Percentiles rank a stretch among this genome's conserved stretches.
These are phyloP conservation scores for Chironomus riparius DNA, from an alignment of 2,888 invertebrate genomes.

Conservation along the genomic window DNA sequence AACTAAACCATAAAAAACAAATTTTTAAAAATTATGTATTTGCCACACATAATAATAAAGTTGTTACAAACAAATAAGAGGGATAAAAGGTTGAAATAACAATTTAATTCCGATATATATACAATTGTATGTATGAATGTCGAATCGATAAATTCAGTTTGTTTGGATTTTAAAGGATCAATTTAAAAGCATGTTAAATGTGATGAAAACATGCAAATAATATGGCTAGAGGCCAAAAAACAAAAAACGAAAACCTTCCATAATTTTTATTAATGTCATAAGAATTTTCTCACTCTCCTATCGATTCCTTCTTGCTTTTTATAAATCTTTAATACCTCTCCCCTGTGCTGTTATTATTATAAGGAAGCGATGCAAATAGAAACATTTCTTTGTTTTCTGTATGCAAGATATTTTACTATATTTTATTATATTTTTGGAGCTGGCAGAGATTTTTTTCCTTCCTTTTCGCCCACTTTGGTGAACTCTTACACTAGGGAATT, in stretches of 20 bases:
- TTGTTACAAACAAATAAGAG: slow-evolving; percentile 6
- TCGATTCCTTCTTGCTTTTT: neutral
- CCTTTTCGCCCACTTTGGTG: no score
- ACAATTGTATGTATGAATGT: neutral
- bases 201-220: slow-evolving; percentile 21
- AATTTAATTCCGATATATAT: slow-evolving; percentile 3
- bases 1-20: neutral
- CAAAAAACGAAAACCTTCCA: neutral
- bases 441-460: no score
- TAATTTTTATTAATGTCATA: slow-evolving; percentile 10
- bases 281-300: slow-evolving; percentile 4
- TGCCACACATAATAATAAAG: neutral
- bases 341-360: neutral
- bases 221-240: slow-evolving; percentile 8
- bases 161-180: slow-evolving; percentile 20
- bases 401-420: no score
- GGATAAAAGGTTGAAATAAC: slow-evolving; percentile 10
- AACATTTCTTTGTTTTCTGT: no score
- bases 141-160: slow-evolving; percentile 15
- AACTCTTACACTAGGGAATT: no score
- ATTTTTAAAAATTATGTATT: neutral
- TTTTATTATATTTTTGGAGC: no score
- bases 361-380: no score
- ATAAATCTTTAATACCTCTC: neutral
- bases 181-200: slow-evolving; percentile 23